Percentiles rank a stretch among this genome's conserved stretches.
phyloP scores from a whole-genome alignment of 1,140 invertebrate species.

The Agrypnia vestita region DNA sequence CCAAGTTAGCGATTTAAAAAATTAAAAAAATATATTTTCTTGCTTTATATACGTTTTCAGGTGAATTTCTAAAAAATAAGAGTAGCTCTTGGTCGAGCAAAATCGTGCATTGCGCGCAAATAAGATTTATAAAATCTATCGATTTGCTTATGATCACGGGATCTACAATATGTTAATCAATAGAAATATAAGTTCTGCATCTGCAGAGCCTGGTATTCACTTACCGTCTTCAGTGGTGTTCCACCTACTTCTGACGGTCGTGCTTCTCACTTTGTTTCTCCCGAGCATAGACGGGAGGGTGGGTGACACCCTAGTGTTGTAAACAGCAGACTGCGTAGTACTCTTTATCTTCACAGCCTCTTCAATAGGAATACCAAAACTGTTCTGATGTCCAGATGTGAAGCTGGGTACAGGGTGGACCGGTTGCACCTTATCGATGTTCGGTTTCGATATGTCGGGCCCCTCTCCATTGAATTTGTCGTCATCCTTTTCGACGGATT shows the following conservation, averaged over 20 bases:
- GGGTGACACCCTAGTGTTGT: slow-evolving; percentile 74
- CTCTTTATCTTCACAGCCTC: slow-evolving; percentile 73
- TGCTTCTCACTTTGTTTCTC: slow-evolving; percentile 59
- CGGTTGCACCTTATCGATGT: slow-evolving; percentile 27
- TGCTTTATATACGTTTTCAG: too few species aligned
- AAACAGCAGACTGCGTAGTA: slow-evolving; percentile 70
- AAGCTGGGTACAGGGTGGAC: slow-evolving; percentile 62
- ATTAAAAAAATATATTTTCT: too few species aligned
- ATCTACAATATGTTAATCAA: too few species aligned
- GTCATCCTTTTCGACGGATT: slow-evolving; percentile 44
- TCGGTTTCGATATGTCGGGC: slow-evolving; percentile 3
- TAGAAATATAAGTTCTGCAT: too few species aligned
- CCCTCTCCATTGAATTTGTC: slow-evolving; percentile 32
- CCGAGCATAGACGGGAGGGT: slow-evolving; percentile 72
- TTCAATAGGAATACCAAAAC: slow-evolving; percentile 76
- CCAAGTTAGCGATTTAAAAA: too few species aligned
- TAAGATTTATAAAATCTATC: too few species aligned
- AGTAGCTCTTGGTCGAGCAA: too few species aligned
- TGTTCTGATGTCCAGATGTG: slow-evolving; percentile 76
- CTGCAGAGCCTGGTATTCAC: background rate
- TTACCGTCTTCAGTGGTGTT: slow-evolving; percentile 62
- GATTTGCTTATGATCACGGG: too few species aligned
- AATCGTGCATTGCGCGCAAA: too few species aligned
- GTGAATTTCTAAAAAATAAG: too few species aligned
- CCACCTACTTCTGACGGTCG: slow-evolving; percentile 59